phyloP scores from a whole-genome alignment of 2,888 invertebrate genomes.

The Ommatoiulus sabulosus region DNA sequence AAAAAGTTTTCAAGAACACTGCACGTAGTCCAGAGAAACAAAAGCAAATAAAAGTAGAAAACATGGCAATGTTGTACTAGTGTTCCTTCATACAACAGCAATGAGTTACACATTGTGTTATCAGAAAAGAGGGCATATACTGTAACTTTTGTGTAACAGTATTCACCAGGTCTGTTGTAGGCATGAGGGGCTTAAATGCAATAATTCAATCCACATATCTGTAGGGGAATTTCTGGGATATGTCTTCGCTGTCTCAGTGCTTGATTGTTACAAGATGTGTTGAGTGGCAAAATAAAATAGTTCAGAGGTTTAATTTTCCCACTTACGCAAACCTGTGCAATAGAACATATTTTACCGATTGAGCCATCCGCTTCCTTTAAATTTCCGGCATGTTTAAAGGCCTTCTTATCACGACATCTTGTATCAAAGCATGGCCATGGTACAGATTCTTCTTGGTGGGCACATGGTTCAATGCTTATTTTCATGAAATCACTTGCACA shows the following conservation, averaged over 20 bases:
- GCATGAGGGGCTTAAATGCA: conserved; percentile 41
- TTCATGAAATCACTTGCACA: conserved; percentile 24
- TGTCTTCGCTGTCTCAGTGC: conserved; percentile 37
- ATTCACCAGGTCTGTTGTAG: conserved; percentile 22
- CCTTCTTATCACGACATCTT: not conserved
- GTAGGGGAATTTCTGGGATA: conserved; percentile 2
- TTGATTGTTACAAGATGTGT: not conserved
- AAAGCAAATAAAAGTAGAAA: conserved; percentile 21
- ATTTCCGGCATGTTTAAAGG: not conserved
- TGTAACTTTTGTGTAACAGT: not conserved
- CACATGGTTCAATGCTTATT: not conserved
- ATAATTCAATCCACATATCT: conserved; percentile 36
- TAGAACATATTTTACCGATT: not conserved
- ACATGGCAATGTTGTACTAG: conserved; percentile 41
- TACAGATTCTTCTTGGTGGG: not conserved
- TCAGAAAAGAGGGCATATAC: not conserved
- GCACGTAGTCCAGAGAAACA: not conserved
- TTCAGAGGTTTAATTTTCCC: conserved; percentile 4
- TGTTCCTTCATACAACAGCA: conserved; percentile 10
- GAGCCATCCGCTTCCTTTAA: conserved; percentile 33
- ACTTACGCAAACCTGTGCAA: not conserved
- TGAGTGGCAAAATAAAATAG: conserved; percentile 23
- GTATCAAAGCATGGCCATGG: conserved; percentile 15
- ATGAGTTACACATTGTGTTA: not conserved
- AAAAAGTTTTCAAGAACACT: not conserved